phyloP scores from a whole-genome alignment of 2,888 invertebrate genomes.

The Acleris cristana region DNA sequence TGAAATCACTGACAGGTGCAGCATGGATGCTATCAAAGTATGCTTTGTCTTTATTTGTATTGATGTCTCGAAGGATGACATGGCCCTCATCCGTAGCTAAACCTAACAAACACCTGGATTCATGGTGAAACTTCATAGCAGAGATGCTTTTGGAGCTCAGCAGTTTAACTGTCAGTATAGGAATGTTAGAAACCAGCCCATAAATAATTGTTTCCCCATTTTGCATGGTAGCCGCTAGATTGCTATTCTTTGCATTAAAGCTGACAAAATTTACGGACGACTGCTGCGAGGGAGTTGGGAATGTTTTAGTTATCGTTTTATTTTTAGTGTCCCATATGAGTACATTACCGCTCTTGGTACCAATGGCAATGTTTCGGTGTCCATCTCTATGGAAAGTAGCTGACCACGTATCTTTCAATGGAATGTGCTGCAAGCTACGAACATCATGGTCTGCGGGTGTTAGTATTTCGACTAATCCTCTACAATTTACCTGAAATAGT shows the following conservation, averaged over 20 bases:
- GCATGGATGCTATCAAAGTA: constrained; percentile 80
- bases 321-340: constrained; percentile 80
- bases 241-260: constrained; percentile 77
- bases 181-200: constrained; percentile 78
- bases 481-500: constrained; percentile 72
- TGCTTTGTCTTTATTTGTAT: constrained; percentile 74
- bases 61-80: constrained; percentile 71
- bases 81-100: constrained; percentile 81
- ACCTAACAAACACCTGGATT: constrained; percentile 71
- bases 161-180: constrained; percentile 71
- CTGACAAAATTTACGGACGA: constrained; percentile 71
- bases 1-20: constrained; percentile 83
- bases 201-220: constrained; percentile 80
- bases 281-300: constrained; percentile 68
- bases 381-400: constrained; percentile 77
- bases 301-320: constrained; percentile 74
- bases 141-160: constrained; percentile 72
- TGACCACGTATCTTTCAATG: constrained; percentile 75
- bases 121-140: constrained; percentile 78
- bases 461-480: constrained; percentile 73
- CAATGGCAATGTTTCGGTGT: constrained; percentile 74
- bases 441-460: constrained; percentile 73
- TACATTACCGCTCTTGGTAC: constrained; percentile 74
- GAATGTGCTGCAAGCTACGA: constrained; percentile 74
- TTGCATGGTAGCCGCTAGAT: constrained; percentile 74